Base-by-base conservation (phyloP, 2,888 invertebrate species). In the Hydrotaea cyrtoneurina region DNA sequence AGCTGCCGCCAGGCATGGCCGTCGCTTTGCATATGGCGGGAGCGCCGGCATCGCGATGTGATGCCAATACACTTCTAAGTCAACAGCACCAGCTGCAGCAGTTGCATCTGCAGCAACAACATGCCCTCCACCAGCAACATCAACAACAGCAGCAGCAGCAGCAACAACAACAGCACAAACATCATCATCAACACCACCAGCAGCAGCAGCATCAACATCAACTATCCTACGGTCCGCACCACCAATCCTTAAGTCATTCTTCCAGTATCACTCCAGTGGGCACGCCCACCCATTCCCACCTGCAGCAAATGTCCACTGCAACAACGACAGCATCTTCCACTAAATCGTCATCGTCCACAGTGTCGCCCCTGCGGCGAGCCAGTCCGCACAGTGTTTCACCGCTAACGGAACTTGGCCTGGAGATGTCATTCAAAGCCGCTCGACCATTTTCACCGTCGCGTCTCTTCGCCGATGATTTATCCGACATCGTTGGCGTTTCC, bases 391-490 rank as follows among this genome's bases (percentile, higher is more conserved):
- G 93, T 94, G 94, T 94, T 92, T 94, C 95, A 50, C 95, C 95
- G 77, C 94, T 90, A 2, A 88, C 89, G 15, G 95, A 96, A 15
- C 94, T 95, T 86, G 89, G 91, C 0, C 94, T 96, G 88, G 95
- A 95, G 86, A 94, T 95, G 94, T 93, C 94, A 31, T 95, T 95
- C 91, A 95, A 95, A 88, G 86, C 94, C 92, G 89, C 93, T 91
- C 87, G 90, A 90, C 89, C 94, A 88, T 91, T 91, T 72, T 93
- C 94, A 15, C 94, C 94, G 23, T 94, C 94, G 3, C 93, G 94
- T 64, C 93, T 96, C 93, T 94, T 95, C 94, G 93, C 96, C 93
- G 94, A 95, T 91, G 94, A 95, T 91, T 90, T 94, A 90, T 92
- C 93, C 89, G 92, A 92, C 86, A 88, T 93, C 88, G 90, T 93